Evolutionary conservation across 2,888 invertebrate genomes (phyloP), one percentile per base, ranked within the genome.

Genomic region (Euzetes globulus): DNA sequence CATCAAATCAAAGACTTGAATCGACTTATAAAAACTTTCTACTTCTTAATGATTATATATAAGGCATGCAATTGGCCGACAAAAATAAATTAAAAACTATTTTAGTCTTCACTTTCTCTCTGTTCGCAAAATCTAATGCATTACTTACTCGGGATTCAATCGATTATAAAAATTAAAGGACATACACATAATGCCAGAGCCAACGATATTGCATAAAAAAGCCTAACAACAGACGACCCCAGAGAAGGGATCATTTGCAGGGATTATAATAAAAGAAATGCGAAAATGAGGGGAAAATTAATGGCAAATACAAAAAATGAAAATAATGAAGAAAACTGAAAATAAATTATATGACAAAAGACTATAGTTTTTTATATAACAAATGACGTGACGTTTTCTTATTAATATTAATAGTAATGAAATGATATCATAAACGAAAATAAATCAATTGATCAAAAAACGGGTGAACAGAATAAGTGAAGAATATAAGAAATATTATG

Each of bases 281-380:
- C 68, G 68, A 68, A 45, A 63, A 63, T 63, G 37, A 45, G 68
- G 68, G 68, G 45, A 45, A 65, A 68, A 68, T 63, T 68, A 68
- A 68, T 68, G 45, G 68, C 68, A 45, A 45, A 45, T 9, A 41
- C n/a, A 68, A 37, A 68, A 68, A 65, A 29, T 29, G 65, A 65
- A 63, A 68, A 58, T 58, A 65, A 37, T 65, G 37, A 37, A 65
- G 33, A 37, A 58, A 17, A 58, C 29, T 58, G 25, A 27, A 68
- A 41, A 68, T 68, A 68, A 68, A 68, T 68, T 68, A 68, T 45
- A 68, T 65, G 68, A 68, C 68, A 68, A 68, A 41, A 68, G 68
- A 22, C 33, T 33, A 63, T 63, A 63, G 63, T 15, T 22, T 52
- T 33, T 63, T 22, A n/a, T 15, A 68, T 41, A 9, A 41, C 45